Conservation (phyloP, 2,797 vertebrate genomes). For the Leuciscus waleckii region DNA sequence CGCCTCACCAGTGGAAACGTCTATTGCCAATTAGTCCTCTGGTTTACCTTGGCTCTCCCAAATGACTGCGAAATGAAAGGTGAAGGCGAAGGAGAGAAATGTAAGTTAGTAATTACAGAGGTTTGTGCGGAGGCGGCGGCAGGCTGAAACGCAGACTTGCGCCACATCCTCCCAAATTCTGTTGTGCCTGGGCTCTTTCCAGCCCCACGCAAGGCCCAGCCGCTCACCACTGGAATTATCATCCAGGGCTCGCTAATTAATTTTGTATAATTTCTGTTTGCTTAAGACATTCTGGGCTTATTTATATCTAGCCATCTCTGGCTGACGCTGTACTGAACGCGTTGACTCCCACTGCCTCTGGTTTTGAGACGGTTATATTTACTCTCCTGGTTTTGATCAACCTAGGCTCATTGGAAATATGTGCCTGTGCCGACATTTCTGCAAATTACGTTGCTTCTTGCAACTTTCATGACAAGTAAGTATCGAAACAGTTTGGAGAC, state of each 20-base stretch:
- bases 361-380: conserved; percentile 46
- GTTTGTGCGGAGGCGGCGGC: conserved; percentile 51
- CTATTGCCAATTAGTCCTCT: conserved; percentile 61
- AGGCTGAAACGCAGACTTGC: conserved; percentile 34
- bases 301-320: conserved; percentile 55
- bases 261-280: conserved; percentile 63
- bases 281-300: conserved; percentile 60
- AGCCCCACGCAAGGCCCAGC: conserved; percentile 51
- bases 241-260: conserved; percentile 64
- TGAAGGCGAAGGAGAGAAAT: conserved; percentile 60
- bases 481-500: background rate
- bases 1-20: conserved; percentile 53
- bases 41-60: conserved; percentile 64
- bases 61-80: conserved; percentile 60
- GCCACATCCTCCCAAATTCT: conserved; percentile 64
- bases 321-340: conserved; percentile 32
- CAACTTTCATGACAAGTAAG: background rate
- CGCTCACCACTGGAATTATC: conserved; percentile 62
- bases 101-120: conserved; percentile 63
- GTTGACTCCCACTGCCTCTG: conserved; percentile 21
- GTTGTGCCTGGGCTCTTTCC: conserved; percentile 62
- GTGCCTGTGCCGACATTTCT: conserved; percentile 1
- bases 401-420: conserved; percentile 11
- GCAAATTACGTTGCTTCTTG: background rate
- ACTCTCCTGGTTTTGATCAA: conserved; percentile 41